Conservation (phyloP, 1,140 invertebrate genomes). For the Ostrea edulis region DNA sequence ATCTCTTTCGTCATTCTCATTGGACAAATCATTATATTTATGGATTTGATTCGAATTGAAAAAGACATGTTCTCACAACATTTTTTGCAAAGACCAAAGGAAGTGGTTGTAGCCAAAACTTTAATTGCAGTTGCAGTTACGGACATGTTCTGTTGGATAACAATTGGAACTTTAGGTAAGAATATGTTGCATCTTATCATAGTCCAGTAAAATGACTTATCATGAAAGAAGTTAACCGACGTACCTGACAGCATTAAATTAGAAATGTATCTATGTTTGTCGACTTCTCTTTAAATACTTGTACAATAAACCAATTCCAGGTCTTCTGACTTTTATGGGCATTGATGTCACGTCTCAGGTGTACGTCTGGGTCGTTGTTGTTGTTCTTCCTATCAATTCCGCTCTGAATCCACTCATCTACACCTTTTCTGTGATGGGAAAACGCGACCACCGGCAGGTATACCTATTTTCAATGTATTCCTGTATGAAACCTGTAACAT, state of each 20-base stretch:
- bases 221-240: background rate
- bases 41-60: constrained; percentile 8
- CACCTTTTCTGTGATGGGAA: background rate
- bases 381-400: constrained; percentile 50
- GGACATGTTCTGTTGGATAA: constrained; percentile 21
- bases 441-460: background rate
- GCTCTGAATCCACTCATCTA: constrained; percentile 33
- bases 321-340: constrained; percentile 50
- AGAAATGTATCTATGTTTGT: too few species aligned
- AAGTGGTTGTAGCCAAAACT: background rate
- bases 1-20: background rate
- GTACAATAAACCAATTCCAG: background rate
- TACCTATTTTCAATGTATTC: background rate
- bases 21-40: constrained; percentile 9
- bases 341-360: constrained; percentile 41
- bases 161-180: constrained; percentile 24
- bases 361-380: constrained; percentile 53
- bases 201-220: background rate
- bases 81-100: background rate
- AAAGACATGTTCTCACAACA: background rate
- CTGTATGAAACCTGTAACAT: background rate
- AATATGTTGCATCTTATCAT: background rate
- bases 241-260: too few species aligned
- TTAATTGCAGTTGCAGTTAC: background rate
- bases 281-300: too few species aligned